These are phyloP conservation scores for Creontiades dilutus DNA, from an alignment of 2,888 invertebrate species.

Conservation along the genomic window DNA sequence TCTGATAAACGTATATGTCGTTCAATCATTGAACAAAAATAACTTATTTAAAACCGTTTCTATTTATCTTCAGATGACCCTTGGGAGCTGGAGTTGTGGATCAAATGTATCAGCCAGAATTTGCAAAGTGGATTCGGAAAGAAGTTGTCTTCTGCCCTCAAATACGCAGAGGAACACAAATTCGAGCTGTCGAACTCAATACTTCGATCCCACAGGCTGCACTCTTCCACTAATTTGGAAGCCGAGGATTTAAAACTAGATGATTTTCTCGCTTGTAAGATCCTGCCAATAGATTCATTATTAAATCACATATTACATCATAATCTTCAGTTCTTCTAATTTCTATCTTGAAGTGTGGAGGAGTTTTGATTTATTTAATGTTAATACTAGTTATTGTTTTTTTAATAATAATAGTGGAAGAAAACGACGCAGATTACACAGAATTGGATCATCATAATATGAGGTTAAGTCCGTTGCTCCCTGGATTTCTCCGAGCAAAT, in stretches of 20 bases:
- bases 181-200: slow-evolving; percentile 61
- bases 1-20: no score
- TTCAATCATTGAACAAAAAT: no score
- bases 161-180: slow-evolving; percentile 58
- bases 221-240: background rate
- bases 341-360: no score
- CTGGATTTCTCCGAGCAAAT: slow-evolving; percentile 50
- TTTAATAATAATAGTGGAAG: slow-evolving; percentile 49
- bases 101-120: slow-evolving; percentile 67
- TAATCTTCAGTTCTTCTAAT: background rate
- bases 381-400: background rate
- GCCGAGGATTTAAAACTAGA: slow-evolving; percentile 52
- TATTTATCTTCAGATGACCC: slow-evolving; percentile 39
- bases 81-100: slow-evolving; percentile 72
- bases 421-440: slow-evolving; percentile 20
- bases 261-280: slow-evolving; percentile 60
- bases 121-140: slow-evolving; percentile 49
- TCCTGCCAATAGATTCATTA: background rate
- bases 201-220: slow-evolving; percentile 22
- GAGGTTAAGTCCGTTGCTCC: slow-evolving; percentile 56
- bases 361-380: background rate
- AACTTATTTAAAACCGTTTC: no score
- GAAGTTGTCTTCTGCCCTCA: slow-evolving; percentile 58
- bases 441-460: background rate
- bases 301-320: background rate